Evolutionary conservation across 2,888 invertebrate genomes (phyloP).

Genomic region (Apodemia duryi): DNA sequence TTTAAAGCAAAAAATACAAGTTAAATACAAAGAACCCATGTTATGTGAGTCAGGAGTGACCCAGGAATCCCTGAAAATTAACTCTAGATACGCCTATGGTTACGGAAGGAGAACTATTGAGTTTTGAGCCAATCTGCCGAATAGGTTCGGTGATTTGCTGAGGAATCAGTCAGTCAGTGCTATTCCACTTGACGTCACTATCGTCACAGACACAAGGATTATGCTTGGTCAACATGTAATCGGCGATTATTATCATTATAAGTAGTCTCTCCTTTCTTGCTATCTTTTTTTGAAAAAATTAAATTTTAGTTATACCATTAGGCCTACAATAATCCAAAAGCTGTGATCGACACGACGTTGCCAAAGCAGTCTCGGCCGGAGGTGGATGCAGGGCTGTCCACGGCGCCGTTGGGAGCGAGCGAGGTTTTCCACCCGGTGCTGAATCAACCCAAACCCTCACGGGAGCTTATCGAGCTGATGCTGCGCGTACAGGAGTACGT

Average conservation of each 20-base stretch:
- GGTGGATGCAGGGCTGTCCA: constrained; percentile 72
- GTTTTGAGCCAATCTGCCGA: too few relatives aligned
- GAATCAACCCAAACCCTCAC: constrained; percentile 59
- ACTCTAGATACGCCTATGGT: too few relatives aligned
- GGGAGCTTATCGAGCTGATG: constrained; percentile 78
- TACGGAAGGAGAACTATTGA: too few relatives aligned
- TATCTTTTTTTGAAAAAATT: not conserved
- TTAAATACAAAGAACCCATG: too few relatives aligned
- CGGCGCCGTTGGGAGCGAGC: constrained; percentile 55
- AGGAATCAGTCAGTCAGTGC: too few relatives aligned
- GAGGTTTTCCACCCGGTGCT: constrained; percentile 83
- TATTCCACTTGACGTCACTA: too few relatives aligned
- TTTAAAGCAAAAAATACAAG: too few relatives aligned
- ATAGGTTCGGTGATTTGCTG: too few relatives aligned
- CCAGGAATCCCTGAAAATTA: too few relatives aligned
- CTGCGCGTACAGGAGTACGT: constrained; percentile 84
- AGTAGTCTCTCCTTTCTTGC: too few relatives aligned
- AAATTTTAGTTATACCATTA: constrained; percentile 29
- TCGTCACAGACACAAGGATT: not conserved
- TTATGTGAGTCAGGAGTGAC: too few relatives aligned
- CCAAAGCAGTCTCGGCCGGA: constrained; percentile 85
- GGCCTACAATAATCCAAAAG: constrained; percentile 77
- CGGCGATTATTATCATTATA: not conserved
- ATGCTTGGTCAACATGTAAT: too few relatives aligned
- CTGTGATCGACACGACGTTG: constrained; percentile 83